phyloP scores from a whole-genome alignment of 2,888 invertebrate species.

The Parthenolecanium corni region DNA sequence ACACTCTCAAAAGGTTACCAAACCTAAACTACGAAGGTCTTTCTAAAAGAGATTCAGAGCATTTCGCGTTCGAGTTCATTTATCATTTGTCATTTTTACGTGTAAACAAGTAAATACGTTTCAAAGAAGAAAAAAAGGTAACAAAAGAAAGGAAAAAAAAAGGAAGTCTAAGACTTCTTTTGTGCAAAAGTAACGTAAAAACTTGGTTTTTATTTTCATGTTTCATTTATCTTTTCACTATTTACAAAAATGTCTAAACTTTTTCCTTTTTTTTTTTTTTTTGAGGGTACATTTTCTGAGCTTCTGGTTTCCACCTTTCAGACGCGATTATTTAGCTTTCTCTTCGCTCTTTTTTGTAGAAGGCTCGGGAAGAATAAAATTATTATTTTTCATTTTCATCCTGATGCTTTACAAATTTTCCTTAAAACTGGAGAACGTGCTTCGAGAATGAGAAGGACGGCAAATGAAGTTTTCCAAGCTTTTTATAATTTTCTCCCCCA shows the following conservation, averaged over 20 bases:
- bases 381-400: too few species aligned
- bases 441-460: too few species aligned
- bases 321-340: too few species aligned
- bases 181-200: constrained; percentile 5
- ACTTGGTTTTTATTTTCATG: constrained; percentile 8
- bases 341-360: too few species aligned
- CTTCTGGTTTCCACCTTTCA: neutral
- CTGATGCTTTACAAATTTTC: too few species aligned
- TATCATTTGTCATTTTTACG: constrained; percentile 18
- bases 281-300: neutral
- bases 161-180: constrained; percentile 4
- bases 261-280: neutral
- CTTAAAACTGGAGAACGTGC: too few species aligned
- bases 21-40: neutral
- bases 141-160: neutral
- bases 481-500: too few species aligned
- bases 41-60: neutral
- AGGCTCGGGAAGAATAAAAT: too few species aligned
- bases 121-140: too few species aligned
- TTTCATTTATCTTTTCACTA: constrained; percentile 18
- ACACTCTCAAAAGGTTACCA: neutral
- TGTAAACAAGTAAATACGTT: constrained; percentile 6
- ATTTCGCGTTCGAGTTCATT: neutral
- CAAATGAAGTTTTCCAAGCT: too few species aligned
- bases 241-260: neutral